These are phyloP conservation scores for Xylophagus ater DNA, from an alignment of 2,888 invertebrate species.

Conservation along the genomic window DNA sequence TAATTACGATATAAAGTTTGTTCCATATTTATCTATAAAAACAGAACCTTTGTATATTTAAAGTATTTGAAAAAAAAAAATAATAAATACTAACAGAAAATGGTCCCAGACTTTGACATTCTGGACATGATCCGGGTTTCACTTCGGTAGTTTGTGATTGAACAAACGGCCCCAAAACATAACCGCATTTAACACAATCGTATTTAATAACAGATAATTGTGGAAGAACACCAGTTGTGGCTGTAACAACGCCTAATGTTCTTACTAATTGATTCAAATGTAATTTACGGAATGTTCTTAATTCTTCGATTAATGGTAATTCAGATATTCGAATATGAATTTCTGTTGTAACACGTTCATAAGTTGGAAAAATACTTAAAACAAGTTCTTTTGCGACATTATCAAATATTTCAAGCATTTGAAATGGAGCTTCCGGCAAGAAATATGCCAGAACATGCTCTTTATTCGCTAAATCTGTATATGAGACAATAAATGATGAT, in stretches of 20 bases:
- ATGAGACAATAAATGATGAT: conserved; percentile 86
- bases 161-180: conserved; percentile 89
- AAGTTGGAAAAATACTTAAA: conserved; percentile 87
- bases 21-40: conserved; percentile 87
- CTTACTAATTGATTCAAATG: conserved; percentile 91
- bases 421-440: conserved; percentile 91
- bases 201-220: conserved; percentile 93
- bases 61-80: neutral
- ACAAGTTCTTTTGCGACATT: conserved; percentile 91
- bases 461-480: conserved; percentile 76
- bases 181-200: conserved; percentile 93
- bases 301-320: conserved; percentile 88
- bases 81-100: conserved; percentile 56
- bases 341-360: conserved; percentile 85
- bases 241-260: conserved; percentile 88
- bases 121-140: conserved; percentile 92
- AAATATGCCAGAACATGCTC: conserved; percentile 95
- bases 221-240: conserved; percentile 89
- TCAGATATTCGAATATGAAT: conserved; percentile 93
- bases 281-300: conserved; percentile 80
- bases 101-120: conserved; percentile 93
- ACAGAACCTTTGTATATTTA: neutral
- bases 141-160: conserved; percentile 90
- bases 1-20: conserved; percentile 98
- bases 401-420: conserved; percentile 94